Percentiles rank a stretch among this genome's conserved stretches.
Conservation (phyloP, 2,797 vertebrate species). For the Mastacembelus armatus region DNA sequence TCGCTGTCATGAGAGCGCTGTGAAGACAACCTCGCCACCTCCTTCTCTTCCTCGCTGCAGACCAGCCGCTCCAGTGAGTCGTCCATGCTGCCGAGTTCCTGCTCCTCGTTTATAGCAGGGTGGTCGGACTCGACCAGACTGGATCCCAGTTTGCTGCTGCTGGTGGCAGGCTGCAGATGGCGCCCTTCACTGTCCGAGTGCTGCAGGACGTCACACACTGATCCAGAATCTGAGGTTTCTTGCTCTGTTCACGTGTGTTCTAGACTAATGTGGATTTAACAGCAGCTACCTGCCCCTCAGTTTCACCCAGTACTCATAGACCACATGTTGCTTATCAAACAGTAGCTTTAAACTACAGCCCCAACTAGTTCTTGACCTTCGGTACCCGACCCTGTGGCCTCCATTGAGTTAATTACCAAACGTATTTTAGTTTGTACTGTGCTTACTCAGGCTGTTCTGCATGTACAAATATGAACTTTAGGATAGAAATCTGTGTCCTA, state of each 20-base stretch:
- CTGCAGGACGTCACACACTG: constrained; percentile 76
- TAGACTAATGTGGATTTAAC: not conserved
- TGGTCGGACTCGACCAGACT: constrained; percentile 50
- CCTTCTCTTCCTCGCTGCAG: constrained; percentile 65
- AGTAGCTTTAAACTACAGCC: no score
- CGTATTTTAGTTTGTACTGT: no score
- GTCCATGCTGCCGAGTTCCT: constrained; percentile 54
- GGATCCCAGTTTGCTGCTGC: constrained; percentile 50
- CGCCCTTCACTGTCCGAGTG: constrained; percentile 75
- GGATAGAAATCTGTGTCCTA: no score
- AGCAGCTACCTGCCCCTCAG: not conserved
- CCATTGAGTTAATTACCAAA: no score
- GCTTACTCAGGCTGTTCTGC: no score
- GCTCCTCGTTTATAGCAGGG: constrained; percentile 46
- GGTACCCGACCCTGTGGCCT: no score
- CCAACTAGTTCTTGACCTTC: not conserved
- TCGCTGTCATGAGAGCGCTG: constrained; percentile 63
- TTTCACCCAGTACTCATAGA: no score
- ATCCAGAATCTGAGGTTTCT: not conserved
- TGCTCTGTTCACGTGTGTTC: not conserved
- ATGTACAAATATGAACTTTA: no score
- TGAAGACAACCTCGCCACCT: constrained; percentile 20
- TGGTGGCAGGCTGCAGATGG: constrained; percentile 56
- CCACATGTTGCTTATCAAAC: no score
- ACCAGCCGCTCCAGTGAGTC: constrained; percentile 64